Base-by-base conservation (phyloP, 2,113 vertebrate species). In the Corythornis cristatus region DNA sequence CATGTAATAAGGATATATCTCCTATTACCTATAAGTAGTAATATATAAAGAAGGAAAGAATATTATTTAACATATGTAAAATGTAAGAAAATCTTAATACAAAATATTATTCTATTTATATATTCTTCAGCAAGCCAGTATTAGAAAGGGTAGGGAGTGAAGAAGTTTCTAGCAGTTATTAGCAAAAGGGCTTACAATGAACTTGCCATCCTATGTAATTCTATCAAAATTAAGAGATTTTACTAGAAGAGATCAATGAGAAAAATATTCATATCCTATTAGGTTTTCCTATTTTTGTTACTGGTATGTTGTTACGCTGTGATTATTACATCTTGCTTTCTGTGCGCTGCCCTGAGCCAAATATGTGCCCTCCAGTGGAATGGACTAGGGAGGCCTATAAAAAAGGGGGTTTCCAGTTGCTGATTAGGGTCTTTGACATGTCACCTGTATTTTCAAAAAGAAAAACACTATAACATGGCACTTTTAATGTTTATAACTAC, bases 51-150 rank as follows among this genome's bases (percentile, higher is more conserved):
- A 50, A 86, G n/a, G 37, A 70, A 83, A n/a, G 61, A 91, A 74
- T 77, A 50, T 29, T 54, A 85, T 48, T 89, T 93, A 91, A 83
- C 15, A 82, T 22, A 65, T 37, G 12, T 90, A 93, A 94, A 91
- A 46, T 31, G 6, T 61, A 66, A 65, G 83, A 67, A 45, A 95
- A 83, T 2, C 79, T 80, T 76, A 23, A 62, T 8, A 87, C 4
- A 45, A 9, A 23, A 43, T 26, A 37, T 51, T 67, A 89, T 70
- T 92, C 48, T 50, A 22, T 50, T 50, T 50, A 50, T 50, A 50
- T 21, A 50, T 50, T 50, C 7, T 58, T 72, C 80, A 85, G 31
- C 22, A 85, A 48, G 40, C 23, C 88, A 91, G 60, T 29, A 67
- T 6, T 12, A 45, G 18, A 45, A 11, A 77, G n/a, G 20, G 17